Base-by-base conservation (phyloP, 92 coral and sea anemone genomes). In the Phenganax stokvisi region DNA sequence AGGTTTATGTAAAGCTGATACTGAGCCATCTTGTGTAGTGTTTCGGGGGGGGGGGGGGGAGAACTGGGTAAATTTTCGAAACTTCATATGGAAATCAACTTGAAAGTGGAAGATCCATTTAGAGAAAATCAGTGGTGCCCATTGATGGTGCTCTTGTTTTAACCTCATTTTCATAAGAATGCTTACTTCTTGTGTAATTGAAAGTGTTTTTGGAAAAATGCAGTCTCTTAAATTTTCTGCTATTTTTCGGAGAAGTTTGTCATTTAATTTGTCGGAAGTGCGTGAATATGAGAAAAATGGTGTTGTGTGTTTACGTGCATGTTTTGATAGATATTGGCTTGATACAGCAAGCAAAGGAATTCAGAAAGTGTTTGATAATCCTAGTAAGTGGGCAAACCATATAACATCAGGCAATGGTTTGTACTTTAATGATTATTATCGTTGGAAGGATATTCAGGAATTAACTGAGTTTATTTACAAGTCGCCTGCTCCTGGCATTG, bases 401-500 rank as follows among this genome's bases (percentile, higher is more conserved):
- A 81, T 89, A 3, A 56, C 74, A 17, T 62, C 83, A 17, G 85
- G 57, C 12, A 73, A 59, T 2, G 56, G 81, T 28, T 74, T 89
- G 0, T 93, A 88, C 71, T 93, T 93, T 66, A 91, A 86, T 57
- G 98, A 93, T 82, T 89, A 64, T 62, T 52, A 68, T 53, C 90
- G 88, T 74, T 91, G 97, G 92, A 79, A 70, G 28, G 54, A 30
- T 13, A 81, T 93, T 12, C 67, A 75, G 5, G 97, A 93, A 77
- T 88, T 93, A 68, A 11, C 52, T 51, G 97, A 93, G 8, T 93
- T 84, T 72, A 90, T 89, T 4, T 56, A 62, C 12, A 60, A 87
- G 73, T 93, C 98, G 6, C 92, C 97, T 8, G 98, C 97, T 17
- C 86, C 86, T 25, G 89, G 74, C 70, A 74, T 91, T 66, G 90